Conservation (phyloP, 2,113 vertebrate genomes). For the Otolemur garnettii region DNA sequence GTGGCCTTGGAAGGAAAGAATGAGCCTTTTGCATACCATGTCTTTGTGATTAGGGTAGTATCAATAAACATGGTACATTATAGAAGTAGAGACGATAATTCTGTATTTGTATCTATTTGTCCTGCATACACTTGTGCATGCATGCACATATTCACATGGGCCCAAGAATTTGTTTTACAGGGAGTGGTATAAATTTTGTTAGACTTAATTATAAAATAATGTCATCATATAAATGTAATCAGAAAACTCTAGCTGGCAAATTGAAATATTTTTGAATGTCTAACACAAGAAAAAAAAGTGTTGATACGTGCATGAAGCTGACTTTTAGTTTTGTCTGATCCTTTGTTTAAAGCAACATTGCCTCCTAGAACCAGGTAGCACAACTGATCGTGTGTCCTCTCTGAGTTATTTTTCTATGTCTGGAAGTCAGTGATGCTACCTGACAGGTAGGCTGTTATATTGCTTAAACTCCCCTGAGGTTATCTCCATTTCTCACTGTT, state of each 20-base stretch:
- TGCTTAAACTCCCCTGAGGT: background rate
- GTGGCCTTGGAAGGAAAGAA: background rate
- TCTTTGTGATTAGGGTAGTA: background rate
- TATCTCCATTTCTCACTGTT: conserved; percentile 67
- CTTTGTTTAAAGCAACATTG: conserved; percentile 14
- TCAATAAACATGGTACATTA: background rate
- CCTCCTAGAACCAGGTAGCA: background rate
- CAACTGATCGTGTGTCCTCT: background rate
- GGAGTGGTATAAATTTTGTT: background rate
- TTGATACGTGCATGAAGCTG: background rate
- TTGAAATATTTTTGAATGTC: background rate
- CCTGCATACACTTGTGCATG: too few relatives aligned
- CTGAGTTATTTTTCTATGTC: conserved; percentile 51
- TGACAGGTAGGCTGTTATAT: conserved; percentile 38
- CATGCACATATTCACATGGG: background rate
- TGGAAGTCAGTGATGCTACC: conserved; percentile 16
- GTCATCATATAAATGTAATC: background rate
- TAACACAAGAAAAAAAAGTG: background rate
- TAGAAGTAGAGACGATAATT: background rate
- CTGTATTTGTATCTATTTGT: background rate
- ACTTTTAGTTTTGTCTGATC: background rate
- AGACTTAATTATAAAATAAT: conserved; percentile 10
- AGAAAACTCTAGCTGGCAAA: background rate
- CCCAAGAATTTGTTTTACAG: background rate
- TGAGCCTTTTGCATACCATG: background rate